Conservation (phyloP, 2,888 invertebrate species). For the Cartodere bifasciata region DNA sequence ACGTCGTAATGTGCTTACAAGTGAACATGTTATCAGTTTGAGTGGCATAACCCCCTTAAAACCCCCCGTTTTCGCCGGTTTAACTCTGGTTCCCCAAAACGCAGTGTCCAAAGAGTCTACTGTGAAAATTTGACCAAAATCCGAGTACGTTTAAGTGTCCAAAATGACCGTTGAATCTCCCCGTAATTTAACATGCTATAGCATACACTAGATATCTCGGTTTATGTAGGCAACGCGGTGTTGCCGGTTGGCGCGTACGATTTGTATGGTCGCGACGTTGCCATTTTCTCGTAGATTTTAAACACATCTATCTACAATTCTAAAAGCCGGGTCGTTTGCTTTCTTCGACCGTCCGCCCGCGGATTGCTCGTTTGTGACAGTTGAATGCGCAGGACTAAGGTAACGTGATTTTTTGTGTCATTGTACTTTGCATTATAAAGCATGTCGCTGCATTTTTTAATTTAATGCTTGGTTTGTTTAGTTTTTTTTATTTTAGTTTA, state of each 20-base stretch:
- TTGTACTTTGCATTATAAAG: conserved; percentile 17
- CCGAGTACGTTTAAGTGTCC: conserved; percentile 16
- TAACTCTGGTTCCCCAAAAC: conserved; percentile 18
- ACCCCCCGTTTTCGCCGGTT: conserved; percentile 16
- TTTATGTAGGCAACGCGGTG: conserved; percentile 30
- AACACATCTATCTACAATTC: no score
- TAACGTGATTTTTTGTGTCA: conserved; percentile 29
- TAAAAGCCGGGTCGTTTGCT: no score
- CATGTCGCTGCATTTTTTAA: conserved; percentile 3
- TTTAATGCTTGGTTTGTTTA: conserved; percentile 20
- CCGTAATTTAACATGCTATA: conserved; percentile 29
- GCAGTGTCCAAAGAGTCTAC: conserved; percentile 12
- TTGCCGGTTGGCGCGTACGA: conserved; percentile 19
- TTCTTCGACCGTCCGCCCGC: conserved; percentile 23
- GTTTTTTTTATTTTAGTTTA: no score
- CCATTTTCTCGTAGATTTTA: conserved; percentile 15
- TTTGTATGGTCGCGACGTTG: conserved; percentile 21
- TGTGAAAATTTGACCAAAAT: conserved; percentile 24
- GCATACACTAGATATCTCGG: conserved; percentile 20
- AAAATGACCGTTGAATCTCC: conserved; percentile 22
- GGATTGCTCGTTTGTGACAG: conserved; percentile 24
- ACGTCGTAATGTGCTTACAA: conserved; percentile 21
- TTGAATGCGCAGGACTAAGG: conserved; percentile 29
- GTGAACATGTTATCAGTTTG: conserved; percentile 22
- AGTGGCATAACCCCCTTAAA: conserved; percentile 17